Evolutionary conservation across 2,888 invertebrate genomes (phyloP).

Genomic region (Polymixis flavicincta): DNA sequence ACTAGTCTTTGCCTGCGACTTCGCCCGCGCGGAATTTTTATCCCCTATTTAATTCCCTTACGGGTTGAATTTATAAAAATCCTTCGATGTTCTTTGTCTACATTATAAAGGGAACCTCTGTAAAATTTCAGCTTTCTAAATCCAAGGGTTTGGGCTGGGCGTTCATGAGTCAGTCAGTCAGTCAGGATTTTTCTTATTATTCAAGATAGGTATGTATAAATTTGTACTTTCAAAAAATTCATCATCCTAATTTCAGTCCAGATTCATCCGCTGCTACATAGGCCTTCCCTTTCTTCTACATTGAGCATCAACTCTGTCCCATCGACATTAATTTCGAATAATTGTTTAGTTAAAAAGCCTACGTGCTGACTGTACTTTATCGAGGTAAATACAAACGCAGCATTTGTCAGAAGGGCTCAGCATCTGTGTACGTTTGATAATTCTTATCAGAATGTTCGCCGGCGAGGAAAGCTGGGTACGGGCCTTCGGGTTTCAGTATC

Average conservation of each 20-base stretch:
- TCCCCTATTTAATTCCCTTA: too few relatives aligned
- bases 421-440: slow-evolving; percentile 46
- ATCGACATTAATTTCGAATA: neutral
- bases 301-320: neutral
- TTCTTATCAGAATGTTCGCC: slow-evolving; percentile 15
- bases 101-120: too few relatives aligned
- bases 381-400: slow-evolving; percentile 13
- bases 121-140: too few relatives aligned
- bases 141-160: too few relatives aligned
- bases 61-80: too few relatives aligned
- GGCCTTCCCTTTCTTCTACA: neutral
- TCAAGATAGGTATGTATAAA: too few relatives aligned
- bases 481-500: neutral
- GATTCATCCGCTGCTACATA: neutral
- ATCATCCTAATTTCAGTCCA: neutral
- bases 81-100: too few relatives aligned
- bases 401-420: slow-evolving; percentile 16
- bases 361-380: slow-evolving; percentile 7
- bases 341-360: neutral
- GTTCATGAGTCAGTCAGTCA: too few relatives aligned
- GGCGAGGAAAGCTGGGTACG: slow-evolving; percentile 16
- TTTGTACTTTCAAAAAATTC: neutral
- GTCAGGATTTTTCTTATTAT: too few relatives aligned
- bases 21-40: too few relatives aligned
- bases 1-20: too few relatives aligned